These are phyloP conservation scores for Microdon myrmicae DNA, from an alignment of 2,888 invertebrate genomes.

Conservation along the genomic window DNA sequence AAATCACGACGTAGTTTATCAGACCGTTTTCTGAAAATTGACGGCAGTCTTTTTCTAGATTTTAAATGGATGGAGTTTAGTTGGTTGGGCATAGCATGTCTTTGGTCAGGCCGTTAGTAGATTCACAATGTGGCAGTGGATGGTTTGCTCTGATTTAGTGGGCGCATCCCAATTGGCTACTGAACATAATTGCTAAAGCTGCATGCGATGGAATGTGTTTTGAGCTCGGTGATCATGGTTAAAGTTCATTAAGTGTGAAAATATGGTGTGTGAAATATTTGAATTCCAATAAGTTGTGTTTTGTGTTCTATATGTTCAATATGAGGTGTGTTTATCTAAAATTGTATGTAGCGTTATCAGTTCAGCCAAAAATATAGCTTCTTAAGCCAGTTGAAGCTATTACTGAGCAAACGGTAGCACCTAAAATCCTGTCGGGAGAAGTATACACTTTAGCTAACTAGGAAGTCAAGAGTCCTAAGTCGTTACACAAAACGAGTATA, in stretches of 20 bases:
- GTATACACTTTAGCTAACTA: too few species aligned
- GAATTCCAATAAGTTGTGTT: too few species aligned
- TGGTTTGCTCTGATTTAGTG: background rate
- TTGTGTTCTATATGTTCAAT: too few species aligned
- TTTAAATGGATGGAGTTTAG: constrained; percentile 57
- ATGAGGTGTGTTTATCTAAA: too few species aligned
- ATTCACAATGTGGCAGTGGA: constrained; percentile 45
- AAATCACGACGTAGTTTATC: constrained; percentile 89
- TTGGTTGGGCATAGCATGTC: constrained; percentile 56
- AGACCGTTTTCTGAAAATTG: constrained; percentile 80
- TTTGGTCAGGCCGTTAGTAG: constrained; percentile 54
- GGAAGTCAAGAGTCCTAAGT: too few species aligned
- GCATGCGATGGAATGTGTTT: constrained; percentile 23
- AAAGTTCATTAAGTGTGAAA: background rate
- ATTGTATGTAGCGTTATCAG: too few species aligned
- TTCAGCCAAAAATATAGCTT: too few species aligned
- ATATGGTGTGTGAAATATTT: too few species aligned
- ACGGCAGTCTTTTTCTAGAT: constrained; percentile 68
- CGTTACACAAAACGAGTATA: too few species aligned
- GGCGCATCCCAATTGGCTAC: background rate
- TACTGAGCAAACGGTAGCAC: too few species aligned
- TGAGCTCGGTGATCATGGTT: constrained; percentile 10
- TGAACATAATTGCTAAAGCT: constrained; percentile 24
- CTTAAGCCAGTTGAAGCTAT: too few species aligned
- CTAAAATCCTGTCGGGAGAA: too few species aligned